phyloP scores from a whole-genome alignment of 2,888 invertebrate species.

The Ametastegia equiseti region DNA sequence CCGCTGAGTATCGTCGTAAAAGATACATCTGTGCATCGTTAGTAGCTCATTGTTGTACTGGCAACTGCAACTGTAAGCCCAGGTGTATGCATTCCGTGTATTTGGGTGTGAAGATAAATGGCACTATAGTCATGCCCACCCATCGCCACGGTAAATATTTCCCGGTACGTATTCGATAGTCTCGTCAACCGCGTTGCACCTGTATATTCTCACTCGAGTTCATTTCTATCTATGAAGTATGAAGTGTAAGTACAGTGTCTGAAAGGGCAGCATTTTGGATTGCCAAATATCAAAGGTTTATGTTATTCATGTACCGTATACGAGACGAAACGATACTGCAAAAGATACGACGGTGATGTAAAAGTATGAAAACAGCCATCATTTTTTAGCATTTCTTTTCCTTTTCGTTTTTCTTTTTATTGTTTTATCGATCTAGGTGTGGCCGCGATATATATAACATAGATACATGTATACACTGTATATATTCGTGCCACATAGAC shows the following conservation, averaged over 20 bases:
- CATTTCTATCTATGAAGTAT: not conserved
- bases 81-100: not conserved
- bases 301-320: not conserved
- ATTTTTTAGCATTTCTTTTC: not conserved
- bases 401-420: not conserved
- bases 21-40: conserved; percentile 17
- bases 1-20: not conserved
- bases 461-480: too few species aligned
- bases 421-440: not conserved
- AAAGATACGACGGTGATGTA: not conserved
- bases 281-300: not conserved
- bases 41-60: conserved; percentile 24
- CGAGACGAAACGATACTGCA: not conserved
- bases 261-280: not conserved
- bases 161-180: not conserved
- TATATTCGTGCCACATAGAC: not conserved
- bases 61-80: not conserved
- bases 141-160: not conserved
- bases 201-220: not conserved
- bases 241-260: not conserved
- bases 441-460: too few species aligned
- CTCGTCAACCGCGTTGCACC: not conserved
- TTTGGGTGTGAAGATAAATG: conserved; percentile 12
- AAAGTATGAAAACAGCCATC: not conserved
- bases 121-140: too few species aligned